Evolutionary conservation across 2,797 vertebrate species (phyloP).

Genomic region (Craterocephalus amniculus): DNA sequence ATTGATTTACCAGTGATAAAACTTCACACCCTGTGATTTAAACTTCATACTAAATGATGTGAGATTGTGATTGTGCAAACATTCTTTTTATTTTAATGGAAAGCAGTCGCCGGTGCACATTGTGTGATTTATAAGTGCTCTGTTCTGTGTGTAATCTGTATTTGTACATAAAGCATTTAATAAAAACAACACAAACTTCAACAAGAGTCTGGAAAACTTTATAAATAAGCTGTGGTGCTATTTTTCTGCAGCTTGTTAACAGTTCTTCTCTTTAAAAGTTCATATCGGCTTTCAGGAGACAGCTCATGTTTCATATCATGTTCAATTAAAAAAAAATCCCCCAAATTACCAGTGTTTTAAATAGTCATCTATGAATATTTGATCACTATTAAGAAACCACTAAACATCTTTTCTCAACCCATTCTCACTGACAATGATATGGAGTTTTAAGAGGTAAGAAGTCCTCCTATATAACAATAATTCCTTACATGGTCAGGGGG

Average conservation of each 20-base stretch:
- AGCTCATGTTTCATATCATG: slow-evolving; percentile 85
- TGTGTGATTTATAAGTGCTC: slow-evolving; percentile 94
- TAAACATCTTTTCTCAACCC: slow-evolving; percentile 91
- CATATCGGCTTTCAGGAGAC: slow-evolving; percentile 84
- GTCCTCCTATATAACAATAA: slow-evolving; percentile 87
- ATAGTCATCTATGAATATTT: slow-evolving; percentile 92
- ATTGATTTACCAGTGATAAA: slow-evolving; percentile 79
- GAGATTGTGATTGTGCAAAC: slow-evolving; percentile 90
- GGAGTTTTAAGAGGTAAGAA: slow-evolving; percentile 99
- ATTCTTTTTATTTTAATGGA: slow-evolving; percentile 88
- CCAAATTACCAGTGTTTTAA: slow-evolving; percentile 89
- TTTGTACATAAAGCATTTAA: slow-evolving; percentile 93
- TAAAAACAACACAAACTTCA: slow-evolving; percentile 96
- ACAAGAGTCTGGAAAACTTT: slow-evolving; percentile 94
- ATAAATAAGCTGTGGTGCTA: slow-evolving; percentile 98
- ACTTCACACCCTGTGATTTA: slow-evolving; percentile 88
- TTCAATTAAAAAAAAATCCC: slow-evolving; percentile 79
- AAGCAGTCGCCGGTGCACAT: slow-evolving; percentile 88
- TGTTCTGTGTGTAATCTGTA: slow-evolving; percentile 99
- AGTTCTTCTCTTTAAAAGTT: slow-evolving; percentile 90
- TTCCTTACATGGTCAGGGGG: slow-evolving; percentile 88
- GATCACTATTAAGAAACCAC: slow-evolving; percentile 92
- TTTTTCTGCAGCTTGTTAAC: slow-evolving; percentile 91
- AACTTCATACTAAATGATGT: slow-evolving; percentile 84
- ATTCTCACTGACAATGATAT: slow-evolving; percentile 95